These are phyloP conservation scores for Pelusios castaneus DNA, from an alignment of 2,113 vertebrate species.

Conservation along the genomic window DNA sequence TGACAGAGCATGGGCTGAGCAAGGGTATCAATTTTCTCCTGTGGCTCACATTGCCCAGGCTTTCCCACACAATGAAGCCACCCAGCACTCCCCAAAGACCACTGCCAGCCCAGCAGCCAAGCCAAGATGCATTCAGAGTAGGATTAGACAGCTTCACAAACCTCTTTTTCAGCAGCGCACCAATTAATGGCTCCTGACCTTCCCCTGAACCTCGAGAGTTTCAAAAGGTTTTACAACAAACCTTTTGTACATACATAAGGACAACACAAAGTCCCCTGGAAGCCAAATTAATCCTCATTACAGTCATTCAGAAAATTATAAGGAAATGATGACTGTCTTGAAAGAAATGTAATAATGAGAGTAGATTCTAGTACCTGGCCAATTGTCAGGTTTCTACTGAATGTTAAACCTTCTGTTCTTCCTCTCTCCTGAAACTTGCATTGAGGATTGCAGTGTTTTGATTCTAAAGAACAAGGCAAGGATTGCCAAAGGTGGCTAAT, in stretches of 20 bases:
- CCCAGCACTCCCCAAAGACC: background rate
- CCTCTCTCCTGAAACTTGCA: background rate
- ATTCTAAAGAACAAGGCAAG: constrained; percentile 25
- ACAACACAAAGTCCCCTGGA: constrained; percentile 42
- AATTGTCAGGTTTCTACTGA: background rate
- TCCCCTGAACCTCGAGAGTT: constrained; percentile 52
- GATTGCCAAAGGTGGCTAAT: background rate
- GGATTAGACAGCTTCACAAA: background rate
- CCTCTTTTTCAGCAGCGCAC: background rate
- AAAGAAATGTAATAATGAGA: constrained; percentile 57
- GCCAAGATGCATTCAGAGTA: background rate
- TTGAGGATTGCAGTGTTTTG: constrained; percentile 2
- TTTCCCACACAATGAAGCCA: background rate
- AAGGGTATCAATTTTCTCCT: background rate
- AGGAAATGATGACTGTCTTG: constrained; percentile 52
- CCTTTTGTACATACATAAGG: constrained; percentile 41
- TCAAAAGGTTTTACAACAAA: constrained; percentile 50
- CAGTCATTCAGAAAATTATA: constrained; percentile 53
- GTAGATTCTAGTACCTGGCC: background rate
- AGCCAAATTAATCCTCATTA: constrained; percentile 69
- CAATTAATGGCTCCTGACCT: constrained; percentile 41
- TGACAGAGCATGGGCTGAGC: accelerated
- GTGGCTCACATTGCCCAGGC: accelerated
- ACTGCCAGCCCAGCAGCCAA: background rate
- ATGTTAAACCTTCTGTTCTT: constrained; percentile 14